Evolutionary conservation across 2,797 vertebrate species (phyloP), one percentile per base, ranked within the genome.

Genomic region (Pangasius larnaudii): DNA sequence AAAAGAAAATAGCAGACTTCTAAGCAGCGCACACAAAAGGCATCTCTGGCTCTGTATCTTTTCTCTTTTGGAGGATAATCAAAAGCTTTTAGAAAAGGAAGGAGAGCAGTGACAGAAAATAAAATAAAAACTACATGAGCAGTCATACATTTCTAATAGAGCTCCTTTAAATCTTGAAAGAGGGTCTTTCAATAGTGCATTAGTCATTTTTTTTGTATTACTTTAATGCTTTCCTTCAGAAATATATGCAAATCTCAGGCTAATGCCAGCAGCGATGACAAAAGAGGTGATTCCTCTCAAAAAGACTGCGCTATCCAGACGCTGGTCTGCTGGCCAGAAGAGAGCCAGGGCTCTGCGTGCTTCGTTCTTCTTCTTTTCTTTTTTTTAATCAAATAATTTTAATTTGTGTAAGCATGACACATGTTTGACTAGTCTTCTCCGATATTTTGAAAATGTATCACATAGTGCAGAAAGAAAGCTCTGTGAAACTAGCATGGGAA

Each of bases 211-310:
- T 94, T 95, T 95, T 95, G 94, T 96, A 93, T 94, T 93, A 92
- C 93, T 95, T 94, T 96, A 95, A 96, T 95, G 93, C 94, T 94
- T 89, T 95, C 95, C 93, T 92, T 95, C 92, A 94, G 93, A 96
- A 96, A 96, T 96, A 93, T 96, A 96, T 96, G 96, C 96, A 96
- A 96, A 96, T 96, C 95, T 96, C 93, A 87, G 91, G 93, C 95
- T 96, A 95, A 95, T 95, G 95, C 95, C 95, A 95, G 94, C 95
- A 94, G 95, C 91, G 91, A 92, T 92, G 93, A 96, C 95, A 96
- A 96, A 95, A 93, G 94, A 95, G 93, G 92, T 93, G 91, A 93
- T 94, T 94, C 94, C 94, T 88, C 91, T 85, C 91, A 88, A 91
- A 92, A 91, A 91, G 90, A 89, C 92, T 90, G 91, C 77, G 92